Base-by-base conservation (phyloP, 2,797 vertebrate genomes). In the Varecia variegata region DNA sequence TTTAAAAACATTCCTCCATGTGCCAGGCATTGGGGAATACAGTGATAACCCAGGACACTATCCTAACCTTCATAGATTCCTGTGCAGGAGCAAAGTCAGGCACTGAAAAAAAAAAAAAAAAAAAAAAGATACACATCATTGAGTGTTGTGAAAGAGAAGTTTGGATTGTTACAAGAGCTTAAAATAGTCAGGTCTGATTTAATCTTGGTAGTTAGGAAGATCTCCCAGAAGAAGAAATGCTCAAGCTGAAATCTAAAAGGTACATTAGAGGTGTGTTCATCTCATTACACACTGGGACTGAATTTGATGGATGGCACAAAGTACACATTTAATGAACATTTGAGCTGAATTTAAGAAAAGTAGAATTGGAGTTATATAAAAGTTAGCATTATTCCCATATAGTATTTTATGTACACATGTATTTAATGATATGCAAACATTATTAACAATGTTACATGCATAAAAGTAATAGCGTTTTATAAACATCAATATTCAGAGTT, bases 141-240 rank as follows among this genome's bases (percentile, higher is more conserved):
- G 40, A 91, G 45, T 71, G 30, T 30, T 84, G 27, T 32, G 20
- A 86, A 96, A 35, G 45, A 74, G 70, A 97, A 94, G 23, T 13
- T 88, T 45, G 88, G n/a, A 6, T 77, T 65, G 45, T 60, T 96
- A 43, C 15, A 68, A 65, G 60, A 90, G 35, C 45, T 58, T 90
- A 38, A 43, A 71, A 68, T 9, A 67, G 47, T 32, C 32, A 67
- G 45, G 32, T 94, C 27, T 90, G 58, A 68, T 93, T 95, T 91
- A 91, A 89, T 89, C 79, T 71, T 81, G 62, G 43, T 14, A 76
- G 38, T 77, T 92, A 86, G 14, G 54, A 84, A 38, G 54, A 35
- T 92, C 92, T 95, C 77, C 67, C 14, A 65, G 62, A 92, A 91
- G 62, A 90, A 91, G 73, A 80, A 32, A n/a, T 56, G 20, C 60